Percentiles rank a stretch among this genome's conserved stretches.
Conservation (phyloP, 2,797 vertebrate species). For the Novumbra hubbsi region DNA sequence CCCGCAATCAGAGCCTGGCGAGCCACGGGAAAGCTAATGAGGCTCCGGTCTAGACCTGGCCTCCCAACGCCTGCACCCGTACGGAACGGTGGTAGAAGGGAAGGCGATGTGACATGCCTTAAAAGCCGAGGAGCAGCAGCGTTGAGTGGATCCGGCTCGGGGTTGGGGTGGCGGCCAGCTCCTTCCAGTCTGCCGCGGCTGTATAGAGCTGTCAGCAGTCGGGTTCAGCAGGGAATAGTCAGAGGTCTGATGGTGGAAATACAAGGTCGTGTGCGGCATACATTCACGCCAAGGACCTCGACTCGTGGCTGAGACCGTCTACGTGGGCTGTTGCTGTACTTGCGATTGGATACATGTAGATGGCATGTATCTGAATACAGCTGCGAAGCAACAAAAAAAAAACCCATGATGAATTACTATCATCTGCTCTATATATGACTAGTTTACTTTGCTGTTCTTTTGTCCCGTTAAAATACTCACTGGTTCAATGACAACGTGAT, state of each 20-base stretch:
- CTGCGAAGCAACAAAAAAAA: background rate
- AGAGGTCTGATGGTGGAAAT: background rate
- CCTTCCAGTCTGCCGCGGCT: background rate
- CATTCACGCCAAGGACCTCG: background rate
- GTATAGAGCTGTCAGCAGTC: background rate
- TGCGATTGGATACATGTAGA: background rate
- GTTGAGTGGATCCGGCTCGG: background rate
- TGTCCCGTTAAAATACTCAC: background rate
- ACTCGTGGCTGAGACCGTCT: background rate
- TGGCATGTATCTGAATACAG: background rate
- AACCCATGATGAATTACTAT: background rate
- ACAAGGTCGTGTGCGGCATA: background rate
- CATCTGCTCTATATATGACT: background rate
- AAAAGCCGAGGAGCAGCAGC: slow-evolving; percentile 26
- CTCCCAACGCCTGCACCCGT: slow-evolving; percentile 69
- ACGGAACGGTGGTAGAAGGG: slow-evolving; percentile 44
- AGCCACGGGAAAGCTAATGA: slow-evolving; percentile 79
- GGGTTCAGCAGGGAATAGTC: slow-evolving; percentile 1
- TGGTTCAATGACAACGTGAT: background rate
- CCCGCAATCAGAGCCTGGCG: slow-evolving; percentile 74
- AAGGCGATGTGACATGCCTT: slow-evolving; percentile 30
- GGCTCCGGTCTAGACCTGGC: slow-evolving; percentile 70
- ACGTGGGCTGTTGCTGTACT: background rate
- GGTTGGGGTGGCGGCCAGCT: background rate
- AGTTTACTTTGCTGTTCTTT: background rate